Conservation (phyloP, 2,113 vertebrate species). For the Actenoides hombroni region DNA sequence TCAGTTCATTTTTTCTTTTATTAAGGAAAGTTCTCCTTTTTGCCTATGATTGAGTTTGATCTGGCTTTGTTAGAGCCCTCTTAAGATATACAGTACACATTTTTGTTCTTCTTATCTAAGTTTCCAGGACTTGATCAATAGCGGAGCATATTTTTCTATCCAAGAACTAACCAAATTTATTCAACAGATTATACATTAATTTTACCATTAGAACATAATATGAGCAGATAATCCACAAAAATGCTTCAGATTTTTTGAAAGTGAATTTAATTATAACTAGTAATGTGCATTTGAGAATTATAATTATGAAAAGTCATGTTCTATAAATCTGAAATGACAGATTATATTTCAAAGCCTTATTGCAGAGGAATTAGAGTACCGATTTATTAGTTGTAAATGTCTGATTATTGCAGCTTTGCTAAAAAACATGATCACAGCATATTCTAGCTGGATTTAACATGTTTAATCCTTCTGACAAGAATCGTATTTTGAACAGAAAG, state of each 20-base stretch:
- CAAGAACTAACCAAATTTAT: slow-evolving; percentile 68
- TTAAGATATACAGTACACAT: slow-evolving; percentile 34
- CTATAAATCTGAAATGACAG: slow-evolving; percentile 77
- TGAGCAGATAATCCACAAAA: slow-evolving; percentile 75
- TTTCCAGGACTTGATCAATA: slow-evolving; percentile 66
- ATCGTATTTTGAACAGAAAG: slow-evolving; percentile 63
- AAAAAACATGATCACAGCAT: slow-evolving; percentile 64
- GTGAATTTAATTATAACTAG: slow-evolving; percentile 81
- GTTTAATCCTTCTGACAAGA: slow-evolving; percentile 75
- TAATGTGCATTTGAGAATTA: slow-evolving; percentile 74
- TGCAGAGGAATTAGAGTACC: slow-evolving; percentile 75
- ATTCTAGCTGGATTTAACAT: slow-evolving; percentile 72
- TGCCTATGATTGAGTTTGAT: slow-evolving; percentile 33
- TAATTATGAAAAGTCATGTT: slow-evolving; percentile 79
- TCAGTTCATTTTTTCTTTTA: slow-evolving; percentile 33
- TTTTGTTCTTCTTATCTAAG: slow-evolving; percentile 65
- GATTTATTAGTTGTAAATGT: slow-evolving; percentile 83
- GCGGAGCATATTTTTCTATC: slow-evolving; percentile 39
- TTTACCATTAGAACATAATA: slow-evolving; percentile 69
- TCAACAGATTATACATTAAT: slow-evolving; percentile 76
- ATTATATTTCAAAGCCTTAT: slow-evolving; percentile 83
- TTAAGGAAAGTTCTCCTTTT: slow-evolving; percentile 25
- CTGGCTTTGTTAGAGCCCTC: slow-evolving; percentile 42
- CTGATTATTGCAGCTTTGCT: slow-evolving; percentile 79
- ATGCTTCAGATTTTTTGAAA: slow-evolving; percentile 74